Base-by-base conservation (phyloP, 2,797 vertebrate species). In the Triplophysa yarkandensis region DNA sequence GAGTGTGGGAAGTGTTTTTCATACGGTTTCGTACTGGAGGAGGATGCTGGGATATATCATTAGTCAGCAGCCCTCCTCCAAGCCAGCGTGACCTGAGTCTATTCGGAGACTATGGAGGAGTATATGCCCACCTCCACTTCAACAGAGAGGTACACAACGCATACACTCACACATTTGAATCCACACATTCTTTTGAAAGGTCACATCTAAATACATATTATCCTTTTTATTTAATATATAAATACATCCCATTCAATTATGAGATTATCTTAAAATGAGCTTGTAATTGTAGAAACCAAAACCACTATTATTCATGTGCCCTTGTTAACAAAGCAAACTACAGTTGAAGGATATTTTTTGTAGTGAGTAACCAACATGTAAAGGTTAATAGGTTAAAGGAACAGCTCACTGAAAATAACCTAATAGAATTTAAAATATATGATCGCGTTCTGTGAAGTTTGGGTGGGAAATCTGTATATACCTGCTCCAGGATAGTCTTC, bases 401-500 rank as follows among this genome's bases (percentile, higher is more conserved):
- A 19, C n/a, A 13, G 34, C 34, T 34, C 6, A 34, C 32, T 1
- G 9, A 34, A 34, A 34, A 34, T 36, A 10, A 36, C 34, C 8
- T n/a, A n/a, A n/a, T n/a, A n/a, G n/a, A 10, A 36, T 36, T 36
- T 36, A 11, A 9, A 10, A 36, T 36, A 9, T 11, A 36, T 36
- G 34, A 36, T 10, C n/a, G n/a, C n/a, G n/a, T n/a, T n/a, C n/a
- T n/a, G n/a, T n/a, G n/a, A n/a, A n/a, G n/a, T n/a, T n/a, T n/a
- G n/a, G 0, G 13, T 41, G 39, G 39, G 39, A 41, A 6, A 6
- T 8, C 1, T 36, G 19, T 36, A 3, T 23, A 25, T 84, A 98
- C 97, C 90, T 99, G 97, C 71, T 98, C 96, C 76, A 98, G 85
- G 44, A 99, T 99, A 0, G 97, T 98, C 89, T 98, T 98, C 85